Base-by-base conservation (phyloP, 2,797 vertebrate species). In the Spondyliosoma cantharus region DNA sequence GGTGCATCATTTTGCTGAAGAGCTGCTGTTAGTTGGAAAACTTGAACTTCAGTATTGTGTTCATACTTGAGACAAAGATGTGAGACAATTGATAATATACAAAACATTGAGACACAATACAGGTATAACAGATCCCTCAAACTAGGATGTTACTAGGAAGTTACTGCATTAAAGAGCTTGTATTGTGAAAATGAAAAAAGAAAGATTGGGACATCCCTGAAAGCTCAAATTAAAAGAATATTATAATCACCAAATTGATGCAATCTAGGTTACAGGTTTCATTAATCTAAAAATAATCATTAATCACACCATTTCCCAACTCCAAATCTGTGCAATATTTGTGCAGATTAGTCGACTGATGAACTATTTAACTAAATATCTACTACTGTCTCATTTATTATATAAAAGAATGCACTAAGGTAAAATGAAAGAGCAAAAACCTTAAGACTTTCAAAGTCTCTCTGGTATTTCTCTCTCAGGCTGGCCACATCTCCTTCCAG, bases 361-460 rank as follows among this genome's bases (percentile, higher is more conserved):
- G 2, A 48, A 83, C 71, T 84, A 81, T 22, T 50, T 50, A 37
- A 43, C 72, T 87, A 85, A 54, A 46, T 9, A 69, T 73, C 46
- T 75, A 87, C 68, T 68, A 68, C n/a, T 81, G 49, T 80, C 24
- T 69, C n/a, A 43, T 59, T 71, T 42, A 67, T 25, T 24, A 15
- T 71, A 79, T 46, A 29, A n/a, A 65, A 16, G 11, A 53, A 42
- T 66, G 66, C n/a, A 82, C 79, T 86, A 77, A 32, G 22, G 78
- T 71, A 86, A 90, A 91, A 88, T 83, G 69, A 87, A 93, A 91
- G 74, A 90, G 83, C 88, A 93, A 89, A 91, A 94, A 98, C 98
- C 98, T 99, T 99, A 78, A 99, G 94, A 93, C 96, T 99, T 88
- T 99, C 98, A 95, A 99, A 96, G 95, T 99, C 97, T 91, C 95